Evolutionary conservation across 2,113 vertebrate genomes (phyloP), one percentile per base, ranked within the genome.

Genomic region (Ammodytes dubius): DNA sequence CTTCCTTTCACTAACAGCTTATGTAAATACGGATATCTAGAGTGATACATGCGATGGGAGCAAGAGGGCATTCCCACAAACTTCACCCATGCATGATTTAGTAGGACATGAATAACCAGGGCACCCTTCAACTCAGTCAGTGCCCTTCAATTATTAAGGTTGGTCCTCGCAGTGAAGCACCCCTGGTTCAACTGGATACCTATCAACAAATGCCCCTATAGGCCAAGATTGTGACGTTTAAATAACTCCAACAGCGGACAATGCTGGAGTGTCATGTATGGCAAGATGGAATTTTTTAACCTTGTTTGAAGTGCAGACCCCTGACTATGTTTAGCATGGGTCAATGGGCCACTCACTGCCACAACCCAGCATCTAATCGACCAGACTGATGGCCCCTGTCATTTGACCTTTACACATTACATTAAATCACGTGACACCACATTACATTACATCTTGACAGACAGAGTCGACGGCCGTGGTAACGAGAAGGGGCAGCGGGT

Each of bases 1-100:
- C 11, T 35, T 15, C 0, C 2, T 19, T 37, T 37, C 7, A 50
- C 3, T 53, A 49, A 57, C 19, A 67, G 49, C 15, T n/a, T 64
- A 68, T 49, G 61, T 39, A 75, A 74, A 87, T 87, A 67, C 64
- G 47, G 78, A 50, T 64, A 64, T 73, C 70, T 37, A 35, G 73
- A 68, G 64, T 77, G 82, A 88, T 80, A 82, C 84, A 93, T 79
- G 70, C 43, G 9, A 4, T 50, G 59, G 70, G 78, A 76, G 58
- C 61, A 73, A 57, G 47, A 82, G 82, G 79, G 58, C 63, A 89
- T 77, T 83, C 82, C 70, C 70, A 70, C 82, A 82, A 90, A 88
- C 86, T 73, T 89, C 61, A n/a, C 3, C 47, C 45, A 90, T 92
- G 81, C 79, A 88, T 90, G 76, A 91, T 93, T 92, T 42, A 90